phyloP scores from a whole-genome alignment of 2,797 vertebrate genomes.

The Gambusia yucatana region DNA sequence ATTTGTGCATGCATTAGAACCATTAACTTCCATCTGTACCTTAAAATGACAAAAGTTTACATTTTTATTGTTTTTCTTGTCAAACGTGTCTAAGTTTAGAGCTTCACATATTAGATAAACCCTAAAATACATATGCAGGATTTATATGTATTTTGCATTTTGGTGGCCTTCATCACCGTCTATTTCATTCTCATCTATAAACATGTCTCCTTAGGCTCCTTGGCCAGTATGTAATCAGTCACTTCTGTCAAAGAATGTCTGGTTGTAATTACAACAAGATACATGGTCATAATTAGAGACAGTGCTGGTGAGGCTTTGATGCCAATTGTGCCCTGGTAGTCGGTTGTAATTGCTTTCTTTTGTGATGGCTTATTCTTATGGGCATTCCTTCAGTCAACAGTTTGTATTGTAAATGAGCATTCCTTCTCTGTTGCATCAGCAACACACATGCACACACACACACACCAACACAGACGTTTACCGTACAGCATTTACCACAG shows the following conservation, averaged over 20 bases:
- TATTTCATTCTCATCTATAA: constrained; percentile 50
- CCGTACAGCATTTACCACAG: constrained; percentile 50
- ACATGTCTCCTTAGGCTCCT: constrained; percentile 45
- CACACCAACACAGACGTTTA: constrained; percentile 11
- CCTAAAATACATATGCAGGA: not conserved
- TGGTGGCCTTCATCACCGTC: constrained; percentile 42
- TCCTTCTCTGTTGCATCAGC: constrained; percentile 56
- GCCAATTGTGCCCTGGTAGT: constrained; percentile 40
- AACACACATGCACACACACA: constrained; percentile 20
- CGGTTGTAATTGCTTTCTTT: constrained; percentile 56
- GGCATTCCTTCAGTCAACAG: constrained; percentile 40
- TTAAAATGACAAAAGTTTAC: not conserved
- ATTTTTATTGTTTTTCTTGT: not conserved
- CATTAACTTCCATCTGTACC: not conserved
- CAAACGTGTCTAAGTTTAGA: not conserved
- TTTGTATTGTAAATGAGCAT: constrained; percentile 64
- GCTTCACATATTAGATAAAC: not conserved
- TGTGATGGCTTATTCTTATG: constrained; percentile 39
- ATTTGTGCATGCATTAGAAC: not conserved
- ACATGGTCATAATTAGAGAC: constrained; percentile 35
- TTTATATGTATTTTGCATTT: too few relatives aligned
- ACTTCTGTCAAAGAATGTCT: constrained; percentile 52
- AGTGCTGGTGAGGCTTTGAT: constrained; percentile 44
- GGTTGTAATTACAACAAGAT: constrained; percentile 55
- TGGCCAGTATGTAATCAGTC: constrained; percentile 37